A percentile compares a stretch with the other conserved stretches of the same genome.
These are phyloP conservation scores for Dasyornis broadbenti DNA, from an alignment of 2,113 vertebrate genomes.

Conservation along the genomic window DNA sequence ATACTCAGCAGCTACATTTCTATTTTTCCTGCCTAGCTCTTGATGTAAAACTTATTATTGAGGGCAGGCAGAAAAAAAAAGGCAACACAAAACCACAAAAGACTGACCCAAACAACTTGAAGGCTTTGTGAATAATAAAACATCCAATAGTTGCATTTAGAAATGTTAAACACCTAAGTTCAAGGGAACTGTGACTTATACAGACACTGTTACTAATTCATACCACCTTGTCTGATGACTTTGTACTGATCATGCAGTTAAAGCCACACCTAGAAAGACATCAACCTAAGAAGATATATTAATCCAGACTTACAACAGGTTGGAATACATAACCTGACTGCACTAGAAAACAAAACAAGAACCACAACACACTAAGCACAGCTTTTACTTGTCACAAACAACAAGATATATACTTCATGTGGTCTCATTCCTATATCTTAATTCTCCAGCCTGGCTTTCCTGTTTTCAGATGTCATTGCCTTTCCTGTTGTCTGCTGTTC, in stretches of 20 bases:
- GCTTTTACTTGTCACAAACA: background rate
- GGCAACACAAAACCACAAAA: background rate
- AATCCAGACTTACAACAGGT: background rate
- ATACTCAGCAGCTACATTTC: background rate
- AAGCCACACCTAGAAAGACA: background rate
- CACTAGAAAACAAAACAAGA: background rate
- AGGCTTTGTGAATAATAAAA: background rate
- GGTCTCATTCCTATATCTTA: background rate
- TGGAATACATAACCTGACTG: background rate
- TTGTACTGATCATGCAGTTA: background rate
- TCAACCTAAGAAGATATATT: background rate
- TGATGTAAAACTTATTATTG: background rate
- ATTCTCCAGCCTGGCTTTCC: background rate
- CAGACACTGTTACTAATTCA: background rate
- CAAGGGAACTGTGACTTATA: background rate
- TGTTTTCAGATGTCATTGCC: background rate
- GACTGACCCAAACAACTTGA: background rate
- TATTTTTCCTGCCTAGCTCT: background rate
- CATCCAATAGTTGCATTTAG: background rate
- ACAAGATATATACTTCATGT: background rate
- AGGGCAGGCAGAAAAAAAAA: background rate
- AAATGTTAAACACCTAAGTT: background rate
- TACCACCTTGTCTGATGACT: background rate
- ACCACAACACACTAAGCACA: fast-evolving
- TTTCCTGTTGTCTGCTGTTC: background rate